A percentile compares a stretch with the other conserved stretches of the same genome.
These are phyloP conservation scores for Tangara arthus DNA, from an alignment of 2,797 vertebrate genomes.

Conservation along the genomic window DNA sequence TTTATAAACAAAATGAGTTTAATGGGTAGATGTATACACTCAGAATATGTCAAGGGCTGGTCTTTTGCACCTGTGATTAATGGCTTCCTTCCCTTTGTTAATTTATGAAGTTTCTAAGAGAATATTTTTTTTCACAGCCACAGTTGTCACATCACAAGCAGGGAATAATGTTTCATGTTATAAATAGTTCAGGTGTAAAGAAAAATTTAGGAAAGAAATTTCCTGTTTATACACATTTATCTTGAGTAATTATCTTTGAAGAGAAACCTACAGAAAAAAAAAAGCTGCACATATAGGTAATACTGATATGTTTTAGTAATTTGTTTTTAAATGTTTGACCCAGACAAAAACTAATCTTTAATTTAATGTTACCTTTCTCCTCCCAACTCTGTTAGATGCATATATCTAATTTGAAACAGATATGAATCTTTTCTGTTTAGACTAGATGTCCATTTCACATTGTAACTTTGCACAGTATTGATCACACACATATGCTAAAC, in stretches of 20 bases:
- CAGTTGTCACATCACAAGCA: conserved; percentile 65
- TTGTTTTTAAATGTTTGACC: conserved; percentile 58
- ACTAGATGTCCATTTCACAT: neutral
- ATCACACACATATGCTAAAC: neutral
- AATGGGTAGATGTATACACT: neutral
- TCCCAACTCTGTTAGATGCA: neutral
- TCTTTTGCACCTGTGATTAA: conserved; percentile 55
- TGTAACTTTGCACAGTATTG: neutral
- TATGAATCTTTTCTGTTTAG: conserved; percentile 47
- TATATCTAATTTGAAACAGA: conserved; percentile 11
- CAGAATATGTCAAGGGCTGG: neutral
- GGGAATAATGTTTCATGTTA: conserved; percentile 38
- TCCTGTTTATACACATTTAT: conserved; percentile 65
- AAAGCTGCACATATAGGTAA: conserved; percentile 42
- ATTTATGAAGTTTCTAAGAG: conserved; percentile 49
- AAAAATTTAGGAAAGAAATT: conserved; percentile 62
- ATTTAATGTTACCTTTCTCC: conserved; percentile 51
- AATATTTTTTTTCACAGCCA: neutral
- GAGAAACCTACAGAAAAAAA: neutral
- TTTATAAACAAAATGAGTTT: neutral
- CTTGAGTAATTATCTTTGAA: conserved; percentile 50
- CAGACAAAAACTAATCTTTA: conserved; percentile 54
- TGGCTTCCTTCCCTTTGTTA: conserved; percentile 53
- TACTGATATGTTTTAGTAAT: conserved; percentile 50
- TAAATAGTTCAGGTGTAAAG: conserved; percentile 69